Conservation (phyloP, 2,888 invertebrate species). For the Maniola hyperantus region DNA sequence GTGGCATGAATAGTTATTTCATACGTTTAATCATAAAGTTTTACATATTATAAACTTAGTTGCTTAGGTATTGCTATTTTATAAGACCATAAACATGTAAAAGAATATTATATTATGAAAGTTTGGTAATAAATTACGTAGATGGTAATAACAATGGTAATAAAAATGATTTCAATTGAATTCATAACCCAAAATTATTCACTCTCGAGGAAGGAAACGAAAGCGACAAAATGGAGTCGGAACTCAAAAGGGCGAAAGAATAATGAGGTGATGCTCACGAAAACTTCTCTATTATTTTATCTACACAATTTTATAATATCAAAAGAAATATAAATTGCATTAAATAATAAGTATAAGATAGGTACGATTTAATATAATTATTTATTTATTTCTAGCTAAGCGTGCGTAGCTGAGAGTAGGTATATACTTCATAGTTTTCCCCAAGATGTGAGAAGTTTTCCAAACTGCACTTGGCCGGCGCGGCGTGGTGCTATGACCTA, state of each 20-base stretch:
- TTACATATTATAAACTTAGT: no score
- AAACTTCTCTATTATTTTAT: conserved; percentile 11
- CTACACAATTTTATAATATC: neutral
- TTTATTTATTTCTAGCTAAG: no score
- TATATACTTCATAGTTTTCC: no score
- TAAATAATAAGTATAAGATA: no score
- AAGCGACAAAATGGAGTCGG: conserved; percentile 69
- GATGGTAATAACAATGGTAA: conserved; percentile 16
- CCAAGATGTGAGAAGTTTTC: no score
- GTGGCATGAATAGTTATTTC: no score
- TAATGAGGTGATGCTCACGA: conserved; percentile 59
- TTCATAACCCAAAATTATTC: conserved; percentile 24
- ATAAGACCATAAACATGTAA: neutral
- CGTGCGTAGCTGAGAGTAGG: no score
- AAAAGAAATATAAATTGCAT: neutral
- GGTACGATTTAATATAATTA: no score
- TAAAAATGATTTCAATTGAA: conserved; percentile 26
- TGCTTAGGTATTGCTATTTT: no score
- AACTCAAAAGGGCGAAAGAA: conserved; percentile 63
- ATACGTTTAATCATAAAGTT: no score
- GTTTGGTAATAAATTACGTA: conserved; percentile 12
- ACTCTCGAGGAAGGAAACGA: conserved; percentile 63
- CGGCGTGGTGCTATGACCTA: no score
- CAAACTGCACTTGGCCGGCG: no score
- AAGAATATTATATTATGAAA: neutral